phyloP scores from a whole-genome alignment of 2,888 invertebrate species.

The Nomada goodeniana region DNA sequence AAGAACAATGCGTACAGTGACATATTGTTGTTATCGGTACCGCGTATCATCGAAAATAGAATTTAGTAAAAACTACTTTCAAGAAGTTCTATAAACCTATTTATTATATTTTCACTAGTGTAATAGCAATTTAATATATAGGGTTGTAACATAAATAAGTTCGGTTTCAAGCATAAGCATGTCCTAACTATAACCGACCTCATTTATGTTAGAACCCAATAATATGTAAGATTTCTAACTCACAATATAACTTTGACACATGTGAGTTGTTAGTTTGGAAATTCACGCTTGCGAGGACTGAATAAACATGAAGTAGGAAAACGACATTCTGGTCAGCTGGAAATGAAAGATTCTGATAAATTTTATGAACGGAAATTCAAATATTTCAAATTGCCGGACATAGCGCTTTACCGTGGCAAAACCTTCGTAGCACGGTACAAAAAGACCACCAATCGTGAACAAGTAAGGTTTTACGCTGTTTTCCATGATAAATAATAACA shows the following conservation, averaged over 20 bases:
- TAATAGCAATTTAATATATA: too few relatives aligned
- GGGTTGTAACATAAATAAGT: too few relatives aligned
- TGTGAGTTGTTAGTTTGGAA: neutral
- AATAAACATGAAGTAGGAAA: conserved; percentile 41
- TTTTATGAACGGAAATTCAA: neutral
- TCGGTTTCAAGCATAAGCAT: too few relatives aligned
- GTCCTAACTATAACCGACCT: too few relatives aligned
- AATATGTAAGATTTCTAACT: neutral
- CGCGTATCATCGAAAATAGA: too few relatives aligned
- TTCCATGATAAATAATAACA: conserved; percentile 45
- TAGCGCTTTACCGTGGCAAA: conserved; percentile 29
- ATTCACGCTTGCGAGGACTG: conserved; percentile 8
- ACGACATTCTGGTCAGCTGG: conserved; percentile 12
- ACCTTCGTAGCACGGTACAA: conserved; percentile 23
- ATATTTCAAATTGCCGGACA: neutral
- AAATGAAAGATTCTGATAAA: neutral
- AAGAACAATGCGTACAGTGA: too few relatives aligned
- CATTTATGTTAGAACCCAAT: neutral
- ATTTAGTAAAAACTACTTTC: too few relatives aligned
- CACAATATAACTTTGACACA: neutral
- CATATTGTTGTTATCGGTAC: too few relatives aligned
- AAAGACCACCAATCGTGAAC: conserved; percentile 12
- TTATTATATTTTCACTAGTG: too few relatives aligned
- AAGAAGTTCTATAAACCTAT: too few relatives aligned
- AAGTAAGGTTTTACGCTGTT: conserved; percentile 18